These are phyloP conservation scores for Triplophysa rosa DNA, from an alignment of 2,113 vertebrate species.

Conservation along the genomic window DNA sequence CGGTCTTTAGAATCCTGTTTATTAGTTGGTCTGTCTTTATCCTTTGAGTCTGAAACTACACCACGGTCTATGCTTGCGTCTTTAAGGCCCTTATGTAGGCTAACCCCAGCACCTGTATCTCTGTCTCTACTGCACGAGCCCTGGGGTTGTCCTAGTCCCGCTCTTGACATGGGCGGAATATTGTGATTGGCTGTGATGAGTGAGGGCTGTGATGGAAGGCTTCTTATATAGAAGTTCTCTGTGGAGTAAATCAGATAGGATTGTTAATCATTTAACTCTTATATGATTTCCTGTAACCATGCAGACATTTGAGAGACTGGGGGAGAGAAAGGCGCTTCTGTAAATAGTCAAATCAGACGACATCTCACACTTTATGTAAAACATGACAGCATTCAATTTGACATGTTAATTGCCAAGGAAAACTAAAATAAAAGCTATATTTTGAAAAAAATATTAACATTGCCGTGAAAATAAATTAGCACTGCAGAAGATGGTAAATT, in stretches of 20 bases:
- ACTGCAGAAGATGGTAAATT: not conserved
- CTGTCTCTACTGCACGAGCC: slow-evolving; percentile 88
- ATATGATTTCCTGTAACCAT: too few relatives aligned
- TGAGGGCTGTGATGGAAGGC: slow-evolving; percentile 89
- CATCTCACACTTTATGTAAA: too few relatives aligned
- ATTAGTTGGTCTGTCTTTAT: slow-evolving; percentile 81
- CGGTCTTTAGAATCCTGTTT: slow-evolving; percentile 83
- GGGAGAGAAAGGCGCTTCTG: too few relatives aligned
- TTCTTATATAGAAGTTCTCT: slow-evolving; percentile 98
- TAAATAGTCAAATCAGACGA: too few relatives aligned
- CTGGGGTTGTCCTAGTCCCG: slow-evolving; percentile 80
- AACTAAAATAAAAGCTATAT: too few relatives aligned
- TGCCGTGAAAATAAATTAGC: not conserved
- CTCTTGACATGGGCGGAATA: slow-evolving; percentile 84
- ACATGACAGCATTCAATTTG: too few relatives aligned
- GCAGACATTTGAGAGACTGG: slow-evolving; percentile 6
- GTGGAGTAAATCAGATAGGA: slow-evolving; percentile 51
- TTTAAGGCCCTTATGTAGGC: slow-evolving; percentile 82
- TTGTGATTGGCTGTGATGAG: slow-evolving; percentile 87
- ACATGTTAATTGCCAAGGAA: too few relatives aligned
- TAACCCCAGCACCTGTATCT: slow-evolving; percentile 73
- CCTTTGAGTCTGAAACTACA: slow-evolving; percentile 76
- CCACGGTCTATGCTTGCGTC: slow-evolving; percentile 78
- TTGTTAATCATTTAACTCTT: slow-evolving; percentile 9
- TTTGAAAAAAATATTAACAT: too few relatives aligned